phyloP scores from a whole-genome alignment of 37 sponge, comb jelly and placozoan species.

The Petrosia ficiformis region DNA sequence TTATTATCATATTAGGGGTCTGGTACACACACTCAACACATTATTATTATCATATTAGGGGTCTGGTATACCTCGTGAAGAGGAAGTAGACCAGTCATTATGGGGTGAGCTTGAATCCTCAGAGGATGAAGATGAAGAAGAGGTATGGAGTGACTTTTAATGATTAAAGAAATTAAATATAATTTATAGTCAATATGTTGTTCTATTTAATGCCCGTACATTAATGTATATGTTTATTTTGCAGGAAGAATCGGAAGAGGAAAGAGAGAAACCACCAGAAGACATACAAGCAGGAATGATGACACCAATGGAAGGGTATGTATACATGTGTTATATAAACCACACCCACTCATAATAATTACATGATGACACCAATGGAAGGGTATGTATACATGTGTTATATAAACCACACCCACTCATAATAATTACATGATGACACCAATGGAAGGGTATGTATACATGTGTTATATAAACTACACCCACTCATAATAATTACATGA shows the following conservation, averaged over 20 bases:
- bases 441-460: conserved; percentile 68
- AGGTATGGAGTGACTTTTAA: conserved; percentile 1
- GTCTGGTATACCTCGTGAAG: conserved; percentile 32
- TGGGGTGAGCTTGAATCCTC: conserved; percentile 98
- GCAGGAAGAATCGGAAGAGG: conserved; percentile 53
- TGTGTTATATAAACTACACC: background rate
- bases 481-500: conserved; percentile 14
- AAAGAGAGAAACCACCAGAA: conserved; percentile 53
- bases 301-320: conserved; percentile 86
- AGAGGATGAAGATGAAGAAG: conserved; percentile 73
- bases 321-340: background rate
- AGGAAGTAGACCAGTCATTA: conserved; percentile 66
- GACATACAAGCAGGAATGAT: conserved; percentile 73
- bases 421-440: conserved; percentile 58
- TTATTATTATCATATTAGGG: background rate
- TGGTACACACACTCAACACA: background rate
- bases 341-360: background rate
- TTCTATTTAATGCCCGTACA: background rate
- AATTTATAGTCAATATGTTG: background rate
- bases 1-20: too few species aligned
- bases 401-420: background rate
- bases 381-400: conserved; percentile 38
- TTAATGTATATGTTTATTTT: background rate
- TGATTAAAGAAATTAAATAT: conserved; percentile 4
- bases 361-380: conserved; percentile 77